phyloP scores from a whole-genome alignment of 2,113 vertebrate species.

The Equus quagga region DNA sequence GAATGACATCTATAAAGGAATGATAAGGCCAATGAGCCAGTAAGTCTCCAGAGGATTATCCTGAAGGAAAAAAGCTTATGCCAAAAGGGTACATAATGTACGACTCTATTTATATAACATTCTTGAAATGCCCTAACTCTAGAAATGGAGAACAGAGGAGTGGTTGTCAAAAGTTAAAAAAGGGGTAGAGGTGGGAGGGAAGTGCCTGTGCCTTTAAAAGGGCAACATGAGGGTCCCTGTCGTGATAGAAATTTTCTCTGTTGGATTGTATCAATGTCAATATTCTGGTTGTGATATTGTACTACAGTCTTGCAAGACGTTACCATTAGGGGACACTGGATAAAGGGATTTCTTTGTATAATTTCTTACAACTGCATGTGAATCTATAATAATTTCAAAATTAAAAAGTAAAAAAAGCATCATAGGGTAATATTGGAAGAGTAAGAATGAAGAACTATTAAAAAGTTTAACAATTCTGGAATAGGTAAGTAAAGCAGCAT shows the following conservation, averaged over 20 bases:
- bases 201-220: background rate
- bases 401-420: background rate
- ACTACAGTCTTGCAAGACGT: background rate
- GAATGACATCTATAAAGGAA: no score
- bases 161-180: background rate
- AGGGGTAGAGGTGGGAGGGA: background rate
- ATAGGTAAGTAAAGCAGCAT: background rate
- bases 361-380: background rate
- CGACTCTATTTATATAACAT: background rate
- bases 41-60: background rate
- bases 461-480: background rate
- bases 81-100: no score
- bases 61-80: background rate
- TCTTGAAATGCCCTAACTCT: background rate
- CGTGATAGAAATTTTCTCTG: background rate
- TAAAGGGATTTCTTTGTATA: background rate
- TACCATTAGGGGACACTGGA: no score
- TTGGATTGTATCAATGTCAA: background rate
- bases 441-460: background rate
- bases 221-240: background rate
- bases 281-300: background rate
- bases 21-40: background rate
- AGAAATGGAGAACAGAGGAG: no score
- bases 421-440: background rate
- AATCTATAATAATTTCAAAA: background rate